A percentile compares a stretch with the other conserved stretches of the same genome.
These are phyloP conservation scores for Acanthosepion pharaonis DNA, from an alignment of 2,888 invertebrate genomes.

Conservation along the genomic window DNA sequence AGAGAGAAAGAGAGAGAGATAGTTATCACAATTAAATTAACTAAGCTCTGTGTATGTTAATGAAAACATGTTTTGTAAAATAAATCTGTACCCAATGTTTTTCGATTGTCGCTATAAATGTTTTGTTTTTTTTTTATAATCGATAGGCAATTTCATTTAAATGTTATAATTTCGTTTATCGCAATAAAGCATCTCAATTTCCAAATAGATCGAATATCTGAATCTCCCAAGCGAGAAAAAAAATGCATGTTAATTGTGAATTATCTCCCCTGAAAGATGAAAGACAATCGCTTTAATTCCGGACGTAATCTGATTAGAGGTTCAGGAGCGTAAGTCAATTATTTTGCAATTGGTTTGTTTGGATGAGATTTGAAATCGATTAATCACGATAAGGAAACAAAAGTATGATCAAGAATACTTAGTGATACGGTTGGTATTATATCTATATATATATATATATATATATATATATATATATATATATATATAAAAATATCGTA, in stretches of 20 bases:
- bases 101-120: too few relatives aligned
- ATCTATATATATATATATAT: neutral
- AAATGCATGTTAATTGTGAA: neutral
- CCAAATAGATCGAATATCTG: too few relatives aligned
- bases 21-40: too few relatives aligned
- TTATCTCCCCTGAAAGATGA: neutral
- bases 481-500: neutral
- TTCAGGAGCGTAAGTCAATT: neutral
- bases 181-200: too few relatives aligned
- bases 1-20: too few relatives aligned
- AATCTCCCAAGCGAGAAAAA: neutral
- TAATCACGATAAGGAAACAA: neutral
- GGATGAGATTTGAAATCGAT: neutral
- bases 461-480: conserved; percentile 2
- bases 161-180: too few relatives aligned
- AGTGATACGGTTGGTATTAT: neutral
- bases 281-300: neutral
- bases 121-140: too few relatives aligned
- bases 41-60: too few relatives aligned
- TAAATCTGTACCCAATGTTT: too few relatives aligned
- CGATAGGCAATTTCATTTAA: too few relatives aligned
- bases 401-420: neutral
- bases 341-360: neutral
- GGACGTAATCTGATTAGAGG: neutral
- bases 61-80: too few relatives aligned